These are phyloP conservation scores for Aleiodes testaceus DNA, from an alignment of 2,888 invertebrate genomes.

Conservation along the genomic window DNA sequence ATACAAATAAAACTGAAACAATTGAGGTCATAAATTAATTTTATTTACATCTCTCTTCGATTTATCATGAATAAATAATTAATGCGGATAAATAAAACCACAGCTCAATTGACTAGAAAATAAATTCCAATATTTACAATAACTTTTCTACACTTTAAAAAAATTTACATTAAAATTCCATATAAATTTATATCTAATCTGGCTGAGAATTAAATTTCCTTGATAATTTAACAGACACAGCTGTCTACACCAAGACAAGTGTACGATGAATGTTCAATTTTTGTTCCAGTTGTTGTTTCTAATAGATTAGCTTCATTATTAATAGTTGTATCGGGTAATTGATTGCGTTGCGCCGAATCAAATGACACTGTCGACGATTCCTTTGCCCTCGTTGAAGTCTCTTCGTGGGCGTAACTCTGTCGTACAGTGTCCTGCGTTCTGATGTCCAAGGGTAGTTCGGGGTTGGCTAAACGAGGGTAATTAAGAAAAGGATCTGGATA, in stretches of 20 bases:
- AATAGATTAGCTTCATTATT: constrained; percentile 46
- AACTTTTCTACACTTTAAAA: neutral
- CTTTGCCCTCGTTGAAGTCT: constrained; percentile 55
- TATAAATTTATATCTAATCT: neutral
- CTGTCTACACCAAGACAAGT: constrained; percentile 67
- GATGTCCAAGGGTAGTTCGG: constrained; percentile 59
- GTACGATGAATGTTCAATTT: constrained; percentile 66
- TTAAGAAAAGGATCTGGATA: constrained; percentile 67
- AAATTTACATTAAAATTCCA: neutral
- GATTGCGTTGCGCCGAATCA: constrained; percentile 46
- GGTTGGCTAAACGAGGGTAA: constrained; percentile 63
- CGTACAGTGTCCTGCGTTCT: constrained; percentile 59
- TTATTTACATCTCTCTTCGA: constrained; percentile 1
- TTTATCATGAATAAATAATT: constrained; percentile 17
- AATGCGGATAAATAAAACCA: neutral
- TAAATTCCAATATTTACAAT: constrained; percentile 26
- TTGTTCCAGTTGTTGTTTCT: constrained; percentile 57
- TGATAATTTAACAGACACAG: constrained; percentile 60
- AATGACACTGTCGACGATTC: constrained; percentile 51
- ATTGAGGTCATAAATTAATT: constrained; percentile 21
- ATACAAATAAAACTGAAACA: too few species aligned
- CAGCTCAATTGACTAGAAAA: constrained; percentile 31
- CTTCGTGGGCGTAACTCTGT: constrained; percentile 56
- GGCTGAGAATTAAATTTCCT: neutral
- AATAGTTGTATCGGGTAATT: constrained; percentile 40